These are phyloP conservation scores for Chauna torquata DNA, from an alignment of 2,113 vertebrate genomes.

Conservation along the genomic window DNA sequence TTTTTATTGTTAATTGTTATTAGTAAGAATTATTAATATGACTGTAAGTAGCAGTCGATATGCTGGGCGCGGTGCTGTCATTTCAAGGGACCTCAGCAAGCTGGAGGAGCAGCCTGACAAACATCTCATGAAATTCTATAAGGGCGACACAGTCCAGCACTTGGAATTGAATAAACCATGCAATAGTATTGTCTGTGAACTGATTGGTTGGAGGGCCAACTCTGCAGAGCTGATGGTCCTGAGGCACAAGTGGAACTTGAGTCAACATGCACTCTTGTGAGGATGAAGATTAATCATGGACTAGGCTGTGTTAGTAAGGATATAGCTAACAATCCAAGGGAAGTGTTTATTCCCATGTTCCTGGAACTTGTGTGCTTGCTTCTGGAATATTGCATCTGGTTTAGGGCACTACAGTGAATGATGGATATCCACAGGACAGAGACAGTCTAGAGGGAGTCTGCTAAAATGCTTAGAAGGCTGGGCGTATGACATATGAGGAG, in stretches of 20 bases:
- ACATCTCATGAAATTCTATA: background rate
- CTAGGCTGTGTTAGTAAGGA: background rate
- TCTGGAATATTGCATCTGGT: background rate
- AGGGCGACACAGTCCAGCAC: background rate
- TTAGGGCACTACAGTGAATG: background rate
- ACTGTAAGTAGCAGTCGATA: background rate
- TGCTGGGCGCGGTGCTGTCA: background rate
- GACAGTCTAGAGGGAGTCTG: background rate
- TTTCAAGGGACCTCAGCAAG: background rate
- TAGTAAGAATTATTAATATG: too few relatives aligned
- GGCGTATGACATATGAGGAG: background rate
- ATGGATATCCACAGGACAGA: background rate
- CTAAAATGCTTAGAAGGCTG: background rate
- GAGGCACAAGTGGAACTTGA: background rate
- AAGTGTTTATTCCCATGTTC: background rate
- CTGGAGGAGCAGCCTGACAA: background rate
- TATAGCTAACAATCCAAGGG: background rate
- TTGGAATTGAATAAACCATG: background rate
- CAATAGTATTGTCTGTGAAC: background rate
- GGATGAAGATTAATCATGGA: background rate
- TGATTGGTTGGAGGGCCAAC: background rate
- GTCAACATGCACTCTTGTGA: background rate
- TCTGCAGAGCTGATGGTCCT: background rate
- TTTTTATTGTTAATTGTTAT: background rate
- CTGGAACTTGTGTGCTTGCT: background rate